Evolutionary conservation across 1,140 invertebrate species (phyloP).

Genomic region (Hylaeus volcanicus): DNA sequence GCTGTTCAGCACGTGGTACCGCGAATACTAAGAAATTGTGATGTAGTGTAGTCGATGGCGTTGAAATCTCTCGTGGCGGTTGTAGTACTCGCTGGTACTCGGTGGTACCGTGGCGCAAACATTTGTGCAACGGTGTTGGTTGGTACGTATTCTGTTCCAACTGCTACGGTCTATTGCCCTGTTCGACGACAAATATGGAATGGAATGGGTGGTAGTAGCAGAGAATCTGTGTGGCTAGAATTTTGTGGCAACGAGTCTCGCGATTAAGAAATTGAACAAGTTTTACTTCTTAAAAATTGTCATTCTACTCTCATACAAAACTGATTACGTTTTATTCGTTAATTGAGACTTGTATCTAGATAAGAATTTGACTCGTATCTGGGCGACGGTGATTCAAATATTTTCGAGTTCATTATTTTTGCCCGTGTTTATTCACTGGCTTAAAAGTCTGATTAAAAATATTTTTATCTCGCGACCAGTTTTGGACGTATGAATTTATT

Average conservation of each 20-base stretch:
- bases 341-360: too few relatives aligned
- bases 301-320: too few relatives aligned
- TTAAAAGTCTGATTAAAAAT: not conserved
- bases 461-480: too few relatives aligned
- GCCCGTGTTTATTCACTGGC: not conserved
- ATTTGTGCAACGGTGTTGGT: constrained; percentile 38
- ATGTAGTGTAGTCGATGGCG: not conserved
- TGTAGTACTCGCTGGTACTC: constrained; percentile 54
- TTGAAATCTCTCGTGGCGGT: constrained; percentile 27
- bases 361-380: too few relatives aligned
- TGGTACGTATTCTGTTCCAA: constrained; percentile 36
- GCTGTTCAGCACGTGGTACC: constrained; percentile 19
- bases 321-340: too few relatives aligned
- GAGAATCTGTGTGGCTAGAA: not conserved
- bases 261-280: not conserved
- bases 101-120: constrained; percentile 51
- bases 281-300: too few relatives aligned
- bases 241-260: not conserved
- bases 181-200: constrained; percentile 37
- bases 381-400: not conserved
- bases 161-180: constrained; percentile 44
- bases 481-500: not conserved
- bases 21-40: constrained; percentile 9
- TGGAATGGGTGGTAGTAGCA: constrained; percentile 1
- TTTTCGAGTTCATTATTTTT: constrained; percentile 2